A percentile compares a stretch with the other conserved stretches of the same genome.
These are phyloP conservation scores for Galeopterus variegatus DNA, from an alignment of 2,113 vertebrate genomes.

Conservation along the genomic window DNA sequence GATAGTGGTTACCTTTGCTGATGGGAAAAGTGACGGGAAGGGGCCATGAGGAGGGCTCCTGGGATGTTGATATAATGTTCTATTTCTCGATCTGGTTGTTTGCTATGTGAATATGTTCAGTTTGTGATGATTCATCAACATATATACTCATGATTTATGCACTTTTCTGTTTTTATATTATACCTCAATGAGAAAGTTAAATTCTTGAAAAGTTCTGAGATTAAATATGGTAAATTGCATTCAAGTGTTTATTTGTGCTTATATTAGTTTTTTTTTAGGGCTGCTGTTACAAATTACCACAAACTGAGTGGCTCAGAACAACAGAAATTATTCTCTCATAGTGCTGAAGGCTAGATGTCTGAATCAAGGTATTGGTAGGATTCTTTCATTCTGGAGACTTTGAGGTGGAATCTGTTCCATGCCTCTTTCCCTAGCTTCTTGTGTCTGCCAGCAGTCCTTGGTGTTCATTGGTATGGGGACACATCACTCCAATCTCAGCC, in stretches of 20 bases:
- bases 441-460: not conserved
- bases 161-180: not conserved
- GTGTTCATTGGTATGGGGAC: not conserved
- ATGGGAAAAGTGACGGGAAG: not conserved
- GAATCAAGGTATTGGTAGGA: not conserved
- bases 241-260: slow-evolving; percentile 13
- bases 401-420: not conserved
- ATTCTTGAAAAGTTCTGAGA: not conserved
- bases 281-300: not conserved
- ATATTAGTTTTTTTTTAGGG: not conserved
- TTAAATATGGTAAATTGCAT: not conserved
- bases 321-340: not conserved
- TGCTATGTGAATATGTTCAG: not conserved
- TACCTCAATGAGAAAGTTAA: not conserved
- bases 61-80: not conserved
- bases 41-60: not conserved
- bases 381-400: not conserved
- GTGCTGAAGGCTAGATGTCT: not conserved
- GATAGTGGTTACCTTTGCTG: not conserved
- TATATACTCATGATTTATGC: not conserved
- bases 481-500: not conserved
- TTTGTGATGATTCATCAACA: not conserved
- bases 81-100: not conserved
- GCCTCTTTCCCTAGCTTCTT: not conserved
- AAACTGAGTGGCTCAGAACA: not conserved